Percentiles rank a stretch among this genome's conserved stretches.
Conservation (phyloP, 2,888 invertebrate species). For the Trachelus troglodyta region DNA sequence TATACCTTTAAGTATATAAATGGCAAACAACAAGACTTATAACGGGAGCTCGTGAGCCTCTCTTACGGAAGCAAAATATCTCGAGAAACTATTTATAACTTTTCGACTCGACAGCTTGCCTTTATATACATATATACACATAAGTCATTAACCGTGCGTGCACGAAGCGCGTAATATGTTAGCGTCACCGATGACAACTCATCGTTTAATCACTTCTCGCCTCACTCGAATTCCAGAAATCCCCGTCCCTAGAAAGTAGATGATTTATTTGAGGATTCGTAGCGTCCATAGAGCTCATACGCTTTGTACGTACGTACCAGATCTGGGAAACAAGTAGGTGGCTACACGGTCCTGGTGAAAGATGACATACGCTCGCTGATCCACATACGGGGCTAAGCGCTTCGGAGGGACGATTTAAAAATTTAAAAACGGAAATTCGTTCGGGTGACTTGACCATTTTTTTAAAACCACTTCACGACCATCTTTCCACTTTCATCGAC, state of each 20-base stretch:
- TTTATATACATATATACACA: conserved; percentile 28
- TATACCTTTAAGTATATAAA: neutral
- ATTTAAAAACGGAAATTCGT: neutral
- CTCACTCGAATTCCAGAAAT: conserved; percentile 45
- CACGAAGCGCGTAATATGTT: conserved; percentile 46
- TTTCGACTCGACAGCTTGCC: neutral
- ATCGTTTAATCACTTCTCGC: conserved; percentile 59
- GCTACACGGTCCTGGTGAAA: neutral
- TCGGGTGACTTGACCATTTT: neutral
- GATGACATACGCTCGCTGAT: neutral
- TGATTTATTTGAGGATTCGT: conserved; percentile 30
- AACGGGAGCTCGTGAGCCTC: neutral
- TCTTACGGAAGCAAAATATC: conserved; percentile 1
- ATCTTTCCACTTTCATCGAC: neutral
- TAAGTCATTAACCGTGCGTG: conserved; percentile 49
- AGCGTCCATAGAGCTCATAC: neutral
- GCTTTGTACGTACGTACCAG: neutral
- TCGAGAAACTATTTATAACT: conserved; percentile 4
- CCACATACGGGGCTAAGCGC: neutral
- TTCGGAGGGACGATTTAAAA: neutral
- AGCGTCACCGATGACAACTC: conserved; percentile 57
- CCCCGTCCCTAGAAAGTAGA: conserved; percentile 32
- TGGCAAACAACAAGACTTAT: neutral
- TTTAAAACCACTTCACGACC: neutral
- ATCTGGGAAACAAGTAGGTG: neutral